Percentiles rank a stretch among this genome's conserved stretches.
phyloP scores from a whole-genome alignment of 64 coral and sea anemone species.

The Montipora cactus region DNA sequence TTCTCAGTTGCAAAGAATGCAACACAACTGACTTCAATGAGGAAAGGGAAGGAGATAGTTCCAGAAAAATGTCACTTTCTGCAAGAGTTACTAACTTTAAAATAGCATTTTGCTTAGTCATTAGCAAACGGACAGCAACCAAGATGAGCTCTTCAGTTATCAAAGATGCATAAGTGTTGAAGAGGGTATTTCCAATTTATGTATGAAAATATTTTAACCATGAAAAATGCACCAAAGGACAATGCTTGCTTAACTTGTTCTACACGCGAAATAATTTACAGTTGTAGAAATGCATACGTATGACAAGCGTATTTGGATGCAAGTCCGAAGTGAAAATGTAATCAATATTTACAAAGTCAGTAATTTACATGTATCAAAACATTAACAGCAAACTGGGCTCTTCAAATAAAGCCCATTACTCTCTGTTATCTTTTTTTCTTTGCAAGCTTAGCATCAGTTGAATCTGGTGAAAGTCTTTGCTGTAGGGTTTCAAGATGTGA shows the following conservation, averaged over 20 bases:
- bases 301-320: conserved; percentile 6
- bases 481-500: conserved; percentile 25
- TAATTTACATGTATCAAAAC: conserved; percentile 11
- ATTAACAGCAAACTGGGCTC: neutral
- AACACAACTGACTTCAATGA: too few relatives aligned
- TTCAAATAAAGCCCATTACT: neutral
- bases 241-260: neutral
- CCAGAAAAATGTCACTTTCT: neutral
- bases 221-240: neutral
- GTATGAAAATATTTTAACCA: conserved; percentile 23
- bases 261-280: conserved; percentile 4
- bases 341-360: conserved; percentile 10
- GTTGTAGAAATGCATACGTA: neutral
- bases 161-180: neutral
- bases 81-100: neutral
- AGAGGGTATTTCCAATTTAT: neutral
- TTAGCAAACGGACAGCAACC: neutral
- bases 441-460: neutral
- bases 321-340: neutral
- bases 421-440: conserved; percentile 43
- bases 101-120: neutral
- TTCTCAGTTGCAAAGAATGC: too few relatives aligned
- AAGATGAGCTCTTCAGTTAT: neutral
- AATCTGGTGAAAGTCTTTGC: conserved; percentile 45
- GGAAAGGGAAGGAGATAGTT: too few relatives aligned